Conservation (phyloP, 2,797 vertebrate species). For the Antrozous pallidus region DNA sequence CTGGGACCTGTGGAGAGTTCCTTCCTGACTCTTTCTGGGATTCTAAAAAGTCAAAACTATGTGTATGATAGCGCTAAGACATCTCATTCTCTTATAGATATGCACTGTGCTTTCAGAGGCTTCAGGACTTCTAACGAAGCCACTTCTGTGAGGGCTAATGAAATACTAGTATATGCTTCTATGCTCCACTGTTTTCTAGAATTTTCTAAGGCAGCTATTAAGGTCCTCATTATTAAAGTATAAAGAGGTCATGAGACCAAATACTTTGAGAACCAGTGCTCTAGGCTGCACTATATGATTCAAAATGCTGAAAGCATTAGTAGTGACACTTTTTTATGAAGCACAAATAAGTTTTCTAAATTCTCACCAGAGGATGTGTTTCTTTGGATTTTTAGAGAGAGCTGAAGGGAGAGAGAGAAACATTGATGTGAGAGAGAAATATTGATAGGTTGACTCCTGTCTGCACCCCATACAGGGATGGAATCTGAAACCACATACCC, state of each 20-base stretch:
- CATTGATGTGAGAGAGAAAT: not conserved
- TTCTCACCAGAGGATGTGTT: not conserved
- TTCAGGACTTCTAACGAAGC: not conserved
- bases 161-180: not conserved
- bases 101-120: not conserved
- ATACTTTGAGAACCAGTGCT: not conserved
- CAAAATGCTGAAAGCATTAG: not conserved
- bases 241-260: not conserved
- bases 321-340: not conserved
- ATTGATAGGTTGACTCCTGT: not conserved
- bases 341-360: not conserved
- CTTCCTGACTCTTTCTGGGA: not conserved
- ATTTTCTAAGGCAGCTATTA: not conserved
- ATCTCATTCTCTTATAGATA: not conserved
- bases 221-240: not conserved
- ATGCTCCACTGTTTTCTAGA: not conserved
- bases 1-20: not conserved
- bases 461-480: not conserved
- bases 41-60: not conserved
- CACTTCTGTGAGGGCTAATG: not conserved
- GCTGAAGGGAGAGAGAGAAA: not conserved
- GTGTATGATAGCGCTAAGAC: not conserved
- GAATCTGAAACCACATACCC: not conserved
- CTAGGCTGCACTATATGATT: not conserved
- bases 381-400: not conserved